Evolutionary conservation across 2,888 invertebrate species (phyloP), one percentile per base, ranked within the genome.

Genomic region (Limulus polyphemus): DNA sequence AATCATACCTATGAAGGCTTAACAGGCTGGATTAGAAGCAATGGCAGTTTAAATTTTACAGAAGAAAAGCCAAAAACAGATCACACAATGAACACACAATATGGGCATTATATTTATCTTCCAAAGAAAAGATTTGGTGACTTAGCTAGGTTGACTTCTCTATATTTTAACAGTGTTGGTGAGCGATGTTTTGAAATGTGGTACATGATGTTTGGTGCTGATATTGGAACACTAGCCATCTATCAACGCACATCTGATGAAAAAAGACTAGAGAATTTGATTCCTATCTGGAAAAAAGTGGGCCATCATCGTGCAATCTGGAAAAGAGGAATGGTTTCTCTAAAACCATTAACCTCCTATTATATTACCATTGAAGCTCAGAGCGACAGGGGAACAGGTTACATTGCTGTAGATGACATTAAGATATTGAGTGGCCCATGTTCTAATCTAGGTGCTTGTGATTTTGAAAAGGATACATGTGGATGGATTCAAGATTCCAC

Each of bases 171-270:
- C n/a, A 67, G 63, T 51, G 57, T 62, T 46, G 68, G 68, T 17
- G 63, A 67, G 12, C 46, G 62, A 48, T 67, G 67, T 46, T 56
- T 67, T 0, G 61, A 67, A 11, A 57, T 65, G 14, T 67, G 65
- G 65, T 67, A 65, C 55, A 65, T 56, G 48, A 67, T 67, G 61
- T 65, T 63, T 58, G 67, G 67, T 47, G 59, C 57, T 48, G 61
- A 66, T 13, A 72, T 73, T 47, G 75, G 74, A 5, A 68, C 70
- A 32, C 66, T 75, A 12, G 70, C 70, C 47, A 69, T 75, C 14
- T 74, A 72, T 57, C 70, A 71, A 52, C 61, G 63, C 16, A 64
- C 67, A 14, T 57, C n/a, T 11, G 62, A 64, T 54, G 63, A 63
- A 48, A 60, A 46, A 10, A 46, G 66, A 13, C 46, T 62, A 16